Base-by-base conservation (phyloP, 2,113 vertebrate genomes). In the Leptocoma aspasia region DNA sequence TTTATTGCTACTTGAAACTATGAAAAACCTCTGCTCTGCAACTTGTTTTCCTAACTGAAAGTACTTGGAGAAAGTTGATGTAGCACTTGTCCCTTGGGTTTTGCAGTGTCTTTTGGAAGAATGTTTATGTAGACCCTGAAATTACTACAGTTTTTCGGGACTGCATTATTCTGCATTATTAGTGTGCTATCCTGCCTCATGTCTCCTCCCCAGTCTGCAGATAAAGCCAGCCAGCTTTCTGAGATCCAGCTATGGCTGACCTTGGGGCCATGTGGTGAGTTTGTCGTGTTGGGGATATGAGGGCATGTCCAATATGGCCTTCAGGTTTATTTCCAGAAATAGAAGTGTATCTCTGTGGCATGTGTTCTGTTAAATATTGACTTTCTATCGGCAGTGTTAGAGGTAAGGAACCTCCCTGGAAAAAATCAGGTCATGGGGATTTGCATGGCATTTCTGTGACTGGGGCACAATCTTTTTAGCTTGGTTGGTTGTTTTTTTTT, bases 61-160 rank as follows among this genome's bases (percentile, higher is more conserved):
- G 53, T 49, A 15, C 24, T 42, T 57, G 0, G 7, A 54, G 45
- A 41, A 86, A 69, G 23, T 18, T 45, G 33, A 11, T 54, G 42
- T 50, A 57, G 41, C 16, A 20, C 60, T 93, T 96, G 97, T 98
- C 97, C 97, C 33, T 98, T 97, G 52, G 98, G 97, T 84, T 99
- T 97, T 80, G 97, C 92, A 45, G 98, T 94, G 68, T 98, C 98
- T 86, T 98, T 98, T 61, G 97, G 98, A 94, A 98, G 87, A 57
- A 96, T 86, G 41, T 98, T 98, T 88, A 98, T 73, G 85, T 96
- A 97, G 97, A 98, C 98, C 97, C 97, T 98, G 76, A 56, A 82
- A 87, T 22, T 23, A 77, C 26, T 37, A 1, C 30, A 35, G 42
- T 16, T 81, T 88, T 82, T 79, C n/a, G 76, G 53, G 53, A 28